Base-by-base conservation (phyloP, 2,113 vertebrate species). In the Pandion haliaetus region DNA sequence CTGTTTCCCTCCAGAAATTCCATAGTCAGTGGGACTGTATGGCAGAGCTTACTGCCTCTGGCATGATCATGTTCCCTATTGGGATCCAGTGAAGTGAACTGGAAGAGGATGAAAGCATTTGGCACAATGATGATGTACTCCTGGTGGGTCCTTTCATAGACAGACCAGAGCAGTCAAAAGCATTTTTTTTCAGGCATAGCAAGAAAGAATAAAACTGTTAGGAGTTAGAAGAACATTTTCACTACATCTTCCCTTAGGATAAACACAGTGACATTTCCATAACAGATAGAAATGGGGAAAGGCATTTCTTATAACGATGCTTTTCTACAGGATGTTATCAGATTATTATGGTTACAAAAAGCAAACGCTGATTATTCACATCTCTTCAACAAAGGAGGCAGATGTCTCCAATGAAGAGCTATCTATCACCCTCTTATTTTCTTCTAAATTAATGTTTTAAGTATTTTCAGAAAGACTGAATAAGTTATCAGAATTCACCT, bases 201-300 rank as follows among this genome's bases (percentile, higher is more conserved):
- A 83, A 93, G 36, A 84, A 91, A 79, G 17, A 88, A 55, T 45
- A 88, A 86, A 94, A 86, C 50, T 84, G 20, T 84, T 78, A 78
- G 47, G 63, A 93, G 32, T 7, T 78, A 44, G 21, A 95, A 44
- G 38, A 92, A 91, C 40, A 63, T 94, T 97, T 82, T 93, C 16
- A 55, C 34, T 80, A 24, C 80, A 45, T 78, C 31, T 93, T 88
- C 59, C 82, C 62, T 91, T 88, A 72, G 86, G 79, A 82, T 34
- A 90, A 97, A 92, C 31, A 95, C 55, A 82, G n/a, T 93, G 77
- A 86, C 61, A 88, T 88, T 96, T 95, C 52, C 45, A 59, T 78
- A 93, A 86, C 0, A 3, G 18, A 73, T 28, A 70, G 59, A 83
- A 79, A 86, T 47, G 5, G 42, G 28, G 17, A 90, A 93, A 83